Evolutionary conservation across 1,140 invertebrate genomes (phyloP), one percentile per base, ranked within the genome.

Genomic region (Pogonomyrmex californicus): DNA sequence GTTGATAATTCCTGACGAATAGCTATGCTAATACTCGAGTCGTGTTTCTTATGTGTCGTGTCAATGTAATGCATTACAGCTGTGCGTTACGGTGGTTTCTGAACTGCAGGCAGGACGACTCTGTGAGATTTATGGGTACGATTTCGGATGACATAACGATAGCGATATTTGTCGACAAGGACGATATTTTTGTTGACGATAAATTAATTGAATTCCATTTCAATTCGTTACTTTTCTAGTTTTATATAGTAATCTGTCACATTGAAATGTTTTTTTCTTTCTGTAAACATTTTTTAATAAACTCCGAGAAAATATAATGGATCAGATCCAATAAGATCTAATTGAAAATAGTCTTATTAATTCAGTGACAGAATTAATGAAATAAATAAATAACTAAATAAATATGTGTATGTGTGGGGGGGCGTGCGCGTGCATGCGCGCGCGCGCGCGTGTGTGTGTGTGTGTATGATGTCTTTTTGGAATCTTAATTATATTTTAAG

Each of bases 1-100:
- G 62, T 23, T 54, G 88, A 90, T 88, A 88, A 87, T 86, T 86
- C 36, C n/a, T 82, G 71, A 88, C 89, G 70, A 60, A 85, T 86
- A 75, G 70, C 38, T 44, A 23, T 62, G 62, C 77, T 78, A 85
- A 90, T 75, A 51, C 9, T 47, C 70, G 60, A 68, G 9, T 75
- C 63, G 85, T 38, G 71, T 77, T 76, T 60, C 75, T 70, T 33
- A 49, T 30, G 51, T 10, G 23, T 79, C 66, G 33, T 51, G 30
- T 85, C 81, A 76, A 86, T 51, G n/a, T 66, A 30, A 33, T 41
- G 41, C 44, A 65, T 79, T 60, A 82, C 89, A 90, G 89, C 89
- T 90, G 89, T 75, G 65, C 44, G n/a, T 23, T 23, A 23, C 30
- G 17, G 14, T 10, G 23, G 0, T 23, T 23, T 82, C 14, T 30